Evolutionary conservation across 2,797 vertebrate species (phyloP), one percentile per base, ranked within the genome.

Genomic region (Mormyrops attenuatus): DNA sequence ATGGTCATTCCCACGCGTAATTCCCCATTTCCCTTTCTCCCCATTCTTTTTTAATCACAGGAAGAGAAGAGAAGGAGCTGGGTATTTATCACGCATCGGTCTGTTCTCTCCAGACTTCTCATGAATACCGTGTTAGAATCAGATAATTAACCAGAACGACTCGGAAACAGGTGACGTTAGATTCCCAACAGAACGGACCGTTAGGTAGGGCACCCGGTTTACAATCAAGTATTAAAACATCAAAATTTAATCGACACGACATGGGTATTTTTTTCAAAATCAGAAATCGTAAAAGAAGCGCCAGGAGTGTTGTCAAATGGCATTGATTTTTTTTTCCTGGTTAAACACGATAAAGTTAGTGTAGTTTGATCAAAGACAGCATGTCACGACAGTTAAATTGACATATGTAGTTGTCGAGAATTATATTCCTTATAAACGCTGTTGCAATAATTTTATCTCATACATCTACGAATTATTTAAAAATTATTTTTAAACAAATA

Each of bases 51-150:
- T 77, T 89, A 80, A 88, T 90, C 77, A 89, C 82, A 73, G 47
- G 85, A 90, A 85, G 53, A 89, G 82, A 49, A 69, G 82, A 20
- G 89, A 60, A 89, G 89, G 87, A 90, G 90, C 86, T 30, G 87
- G 86, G 87, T 89, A 84, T 89, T 90, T 90, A 91, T 91, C 89
- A 88, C 90, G 91, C 88, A 88, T 92, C 90, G 85, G 57, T 82
- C 82, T 89, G 89, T 82, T 88, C 53, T 89, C 89, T 87, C 90
- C 89, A 89, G 63, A 55, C 89, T 90, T 89, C 88, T 89, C 88
- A 90, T 89, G 90, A 90, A 92, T 90, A 88, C 89, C 41, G 66
- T 49, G 73, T 57, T 87, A 88, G 90, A 90, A 88, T 63, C 69
- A 84, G 73, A 88, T 91, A 47, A 91, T 90, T 89, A 84, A 86